Base-by-base conservation (phyloP, 2,113 vertebrate genomes). In the Myotis davidii region DNA sequence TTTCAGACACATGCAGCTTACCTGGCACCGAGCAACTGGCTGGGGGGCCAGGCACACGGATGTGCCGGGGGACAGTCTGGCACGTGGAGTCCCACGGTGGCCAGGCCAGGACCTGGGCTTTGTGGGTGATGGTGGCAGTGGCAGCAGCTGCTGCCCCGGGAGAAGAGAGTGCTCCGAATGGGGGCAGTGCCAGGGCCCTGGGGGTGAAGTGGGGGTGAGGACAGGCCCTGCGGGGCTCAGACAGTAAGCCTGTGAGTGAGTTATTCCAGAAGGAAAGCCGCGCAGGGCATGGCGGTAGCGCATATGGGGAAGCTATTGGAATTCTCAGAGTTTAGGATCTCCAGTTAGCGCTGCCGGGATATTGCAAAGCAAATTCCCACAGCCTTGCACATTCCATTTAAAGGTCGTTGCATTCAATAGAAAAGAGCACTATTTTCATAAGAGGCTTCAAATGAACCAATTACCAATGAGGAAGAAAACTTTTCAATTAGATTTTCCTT, bases 341-440 rank as follows among this genome's bases (percentile, higher is more conserved):
- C 29, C 11, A 7, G 21, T 65, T 42, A 70, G 52, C 73, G 86
- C 21, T 27, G 25, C 23, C 64, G 16, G 32, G 54, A 64, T 23
- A 78, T 39, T 54, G 65, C 56, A 90, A 70, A 87, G 74, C 59
- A 94, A 96, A 95, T 77, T 85, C 42, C 64, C 70, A 69, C 13
- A 79, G 70, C 39, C 64, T 91, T 90, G 45, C 29, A 96, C 84
- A 91, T 91, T 78, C 52, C 96, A 96, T 86, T 34, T 89, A 69
- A 94, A 96, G 86, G 18, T 94, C 72, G 76, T 72, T 37, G 54
- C 16, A 39, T n/a, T 95, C 77, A 84, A 21, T 9, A 0, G 20
- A 69, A 94, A 91, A 94, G 56, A 91, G n/a, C 3, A 77, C 17
- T 52, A 23, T 54, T 76, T 76, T 67, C 54, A 9, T 23, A 21